phyloP scores from a whole-genome alignment of 2,797 vertebrate genomes.

The Sphenodon punctatus region DNA sequence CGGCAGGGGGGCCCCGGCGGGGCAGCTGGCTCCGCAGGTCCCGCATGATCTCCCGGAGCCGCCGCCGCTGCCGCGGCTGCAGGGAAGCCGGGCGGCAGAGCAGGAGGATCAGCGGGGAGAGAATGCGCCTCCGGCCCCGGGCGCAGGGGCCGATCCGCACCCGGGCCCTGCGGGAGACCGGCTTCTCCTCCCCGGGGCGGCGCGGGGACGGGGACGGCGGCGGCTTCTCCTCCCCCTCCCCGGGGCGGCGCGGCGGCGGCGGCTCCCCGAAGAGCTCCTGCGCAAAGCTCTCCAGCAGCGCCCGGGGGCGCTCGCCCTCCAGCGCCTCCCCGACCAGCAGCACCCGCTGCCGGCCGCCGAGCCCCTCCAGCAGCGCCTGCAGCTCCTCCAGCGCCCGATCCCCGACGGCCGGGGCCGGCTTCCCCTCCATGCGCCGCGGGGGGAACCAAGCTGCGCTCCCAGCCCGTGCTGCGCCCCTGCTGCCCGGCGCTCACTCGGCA shows the following conservation, averaged over 20 bases:
- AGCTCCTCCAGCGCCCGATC: conserved; percentile 35
- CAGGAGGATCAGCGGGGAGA: conserved; percentile 66
- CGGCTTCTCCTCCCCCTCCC: not conserved
- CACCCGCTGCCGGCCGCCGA: conserved; percentile 50
- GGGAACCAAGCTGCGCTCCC: not conserved
- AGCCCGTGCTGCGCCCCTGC: not conserved
- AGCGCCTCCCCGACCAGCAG: conserved; percentile 69
- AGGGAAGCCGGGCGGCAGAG: conserved; percentile 11
- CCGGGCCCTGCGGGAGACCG: not conserved
- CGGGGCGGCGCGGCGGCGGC: not conserved
- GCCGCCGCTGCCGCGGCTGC: conserved; percentile 30
- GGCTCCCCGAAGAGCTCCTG: conserved; percentile 58
- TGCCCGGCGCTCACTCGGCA: not conserved
- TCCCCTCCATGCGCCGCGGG: conserved; percentile 42
- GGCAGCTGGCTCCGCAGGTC: conserved; percentile 65
- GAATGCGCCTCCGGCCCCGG: not conserved
- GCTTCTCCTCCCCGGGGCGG: not conserved
- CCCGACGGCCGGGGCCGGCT: not conserved
- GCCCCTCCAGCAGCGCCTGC: conserved; percentile 33
- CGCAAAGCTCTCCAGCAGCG: conserved; percentile 65
- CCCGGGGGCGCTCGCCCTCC: conserved; percentile 63
- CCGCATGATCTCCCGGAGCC: conserved; percentile 73
- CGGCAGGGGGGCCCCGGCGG: not conserved
- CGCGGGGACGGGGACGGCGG: not conserved
- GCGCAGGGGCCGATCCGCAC: not conserved